These are phyloP conservation scores for Lithosia quadra DNA, from an alignment of 2,888 invertebrate genomes.

Conservation along the genomic window DNA sequence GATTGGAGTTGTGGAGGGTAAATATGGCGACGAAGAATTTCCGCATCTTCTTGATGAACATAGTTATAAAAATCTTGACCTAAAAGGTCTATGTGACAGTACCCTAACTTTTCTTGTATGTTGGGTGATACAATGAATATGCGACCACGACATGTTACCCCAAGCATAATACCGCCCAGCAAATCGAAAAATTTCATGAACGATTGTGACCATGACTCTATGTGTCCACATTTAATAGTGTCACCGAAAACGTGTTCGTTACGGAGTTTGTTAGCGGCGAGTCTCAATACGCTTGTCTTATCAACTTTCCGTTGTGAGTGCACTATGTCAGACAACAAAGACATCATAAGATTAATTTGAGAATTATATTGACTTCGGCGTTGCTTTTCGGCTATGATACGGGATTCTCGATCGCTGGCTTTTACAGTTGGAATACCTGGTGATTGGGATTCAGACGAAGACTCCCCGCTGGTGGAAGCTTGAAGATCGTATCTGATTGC, in stretches of 20 bases:
- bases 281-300: constrained; percentile 95
- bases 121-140: constrained; percentile 95
- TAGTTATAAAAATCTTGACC: constrained; percentile 95
- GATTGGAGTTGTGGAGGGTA: constrained; percentile 84
- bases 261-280: constrained; percentile 94
- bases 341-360: constrained; percentile 93
- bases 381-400: constrained; percentile 96
- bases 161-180: constrained; percentile 93
- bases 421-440: constrained; percentile 73
- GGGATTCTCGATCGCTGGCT: constrained; percentile 92
- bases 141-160: constrained; percentile 93
- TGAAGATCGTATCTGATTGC: constrained; percentile 62
- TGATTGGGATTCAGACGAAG: constrained; percentile 80
- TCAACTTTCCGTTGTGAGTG: constrained; percentile 94
- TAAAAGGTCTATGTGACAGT: constrained; percentile 95
- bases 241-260: constrained; percentile 91
- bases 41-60: constrained; percentile 94
- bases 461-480: constrained; percentile 70
- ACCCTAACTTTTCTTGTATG: constrained; percentile 94
- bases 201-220: constrained; percentile 84
- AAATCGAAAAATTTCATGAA: constrained; percentile 89
- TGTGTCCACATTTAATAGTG: constrained; percentile 79
- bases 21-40: constrained; percentile 90
- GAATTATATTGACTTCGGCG: constrained; percentile 95
- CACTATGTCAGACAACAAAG: constrained; percentile 94